Evolutionary conservation across 2,113 vertebrate genomes (phyloP).

Genomic region (Ceyx melanurus): DNA sequence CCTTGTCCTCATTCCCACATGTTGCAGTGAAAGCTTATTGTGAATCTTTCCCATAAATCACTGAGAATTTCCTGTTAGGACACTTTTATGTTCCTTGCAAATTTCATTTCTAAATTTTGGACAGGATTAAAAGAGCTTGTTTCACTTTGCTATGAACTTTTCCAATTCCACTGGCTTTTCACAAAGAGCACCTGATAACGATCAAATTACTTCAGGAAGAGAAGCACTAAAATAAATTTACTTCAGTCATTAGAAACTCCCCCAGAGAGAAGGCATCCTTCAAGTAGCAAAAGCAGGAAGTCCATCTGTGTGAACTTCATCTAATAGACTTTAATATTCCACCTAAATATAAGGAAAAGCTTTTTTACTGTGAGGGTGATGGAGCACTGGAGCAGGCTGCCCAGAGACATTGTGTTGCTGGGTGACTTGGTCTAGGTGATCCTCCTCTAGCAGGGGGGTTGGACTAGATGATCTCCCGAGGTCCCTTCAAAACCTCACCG

Average conservation of each 20-base stretch:
- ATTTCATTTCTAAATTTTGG: neutral
- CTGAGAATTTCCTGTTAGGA: neutral
- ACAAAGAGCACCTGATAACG: neutral
- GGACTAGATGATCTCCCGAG: no score
- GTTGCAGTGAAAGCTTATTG: neutral
- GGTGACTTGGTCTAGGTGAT: neutral
- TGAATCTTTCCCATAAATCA: neutral
- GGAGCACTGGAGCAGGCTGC: neutral
- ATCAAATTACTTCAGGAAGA: neutral
- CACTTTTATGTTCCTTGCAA: neutral
- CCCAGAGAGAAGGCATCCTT: neutral
- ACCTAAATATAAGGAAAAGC: neutral
- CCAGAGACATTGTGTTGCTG: neutral
- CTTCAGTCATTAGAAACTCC: neutral
- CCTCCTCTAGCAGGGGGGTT: neutral
- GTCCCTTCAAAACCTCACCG: neutral
- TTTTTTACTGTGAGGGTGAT: neutral
- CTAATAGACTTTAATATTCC: neutral
- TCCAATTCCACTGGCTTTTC: neutral
- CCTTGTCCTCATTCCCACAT: neutral
- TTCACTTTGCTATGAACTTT: neutral
- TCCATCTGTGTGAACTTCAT: neutral
- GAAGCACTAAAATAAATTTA: neutral
- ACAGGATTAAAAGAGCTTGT: neutral
- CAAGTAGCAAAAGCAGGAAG: neutral